Base-by-base conservation (phyloP, 2,113 vertebrate species). In the Clarias macrocephalus region DNA sequence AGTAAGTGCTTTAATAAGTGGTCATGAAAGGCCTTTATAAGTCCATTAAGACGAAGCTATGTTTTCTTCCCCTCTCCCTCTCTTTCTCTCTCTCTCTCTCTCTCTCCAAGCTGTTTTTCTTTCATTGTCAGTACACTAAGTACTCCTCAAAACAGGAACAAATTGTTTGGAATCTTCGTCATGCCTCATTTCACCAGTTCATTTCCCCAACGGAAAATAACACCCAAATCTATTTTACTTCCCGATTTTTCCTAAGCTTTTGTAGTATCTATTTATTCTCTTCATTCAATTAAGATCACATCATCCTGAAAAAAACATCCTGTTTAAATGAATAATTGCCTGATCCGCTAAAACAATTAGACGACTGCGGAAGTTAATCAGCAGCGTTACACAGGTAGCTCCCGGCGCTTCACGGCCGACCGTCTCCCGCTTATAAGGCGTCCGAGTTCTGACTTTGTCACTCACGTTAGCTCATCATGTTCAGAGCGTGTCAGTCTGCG, bases 401-500 rank as follows among this genome's bases (percentile, higher is more conserved):
- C 37, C 16, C 3, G 73, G 60, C 25, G n/a, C 18, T 42, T 70
- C 25, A 9, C 54, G 42, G 60, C 6, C 21, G 23, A 62, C 25
- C 21, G 56, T 25, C n/a, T 79, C 73, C 0, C 0, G 23, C 66
- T 72, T 72, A 52, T 59, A 86, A 72, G 23, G 52, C 19, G n/a
- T 81, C 66, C 18, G 79, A n/a, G 68, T 52, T 42, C 25, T 63
- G 80, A 70, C 79, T 82, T 68, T 82, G 52, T 82, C 79, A 21
- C 52, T 82, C 79, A 82, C 28, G 16, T 68, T 48, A 84, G 59
- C 65, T 48, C 16, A 57, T 15, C 37, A 66, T 19, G 25, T 57
- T 52, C 28, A 77, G 79, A 76, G 54, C 19, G 59, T 62, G 84
- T 86, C 77, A 85, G 33, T 30, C 15, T 60, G 87, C 21, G 76